Evolutionary conservation across 2,113 vertebrate genomes (phyloP).

Genomic region (Heloderma charlesbogerti): DNA sequence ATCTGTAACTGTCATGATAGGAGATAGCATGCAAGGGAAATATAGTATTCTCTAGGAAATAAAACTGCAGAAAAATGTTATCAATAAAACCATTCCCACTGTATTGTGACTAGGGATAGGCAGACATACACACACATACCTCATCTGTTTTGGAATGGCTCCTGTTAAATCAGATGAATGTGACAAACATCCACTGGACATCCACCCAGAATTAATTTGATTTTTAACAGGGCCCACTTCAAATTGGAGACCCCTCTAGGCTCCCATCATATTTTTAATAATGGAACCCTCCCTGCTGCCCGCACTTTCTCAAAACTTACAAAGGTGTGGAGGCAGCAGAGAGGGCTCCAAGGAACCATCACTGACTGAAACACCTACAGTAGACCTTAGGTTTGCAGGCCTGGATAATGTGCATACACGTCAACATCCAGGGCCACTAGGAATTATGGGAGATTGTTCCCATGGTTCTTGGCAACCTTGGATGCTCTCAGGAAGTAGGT

Average conservation of each 20-base stretch:
- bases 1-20: conserved; percentile 8
- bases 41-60: not conserved
- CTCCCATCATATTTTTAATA: not conserved
- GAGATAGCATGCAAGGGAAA: conserved; percentile 15
- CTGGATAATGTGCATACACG: too few species aligned
- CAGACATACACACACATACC: too few species aligned
- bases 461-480: not conserved
- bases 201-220: not conserved
- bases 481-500: not conserved
- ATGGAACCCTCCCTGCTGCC: not conserved
- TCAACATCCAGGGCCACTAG: not conserved
- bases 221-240: not conserved
- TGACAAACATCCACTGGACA: not conserved
- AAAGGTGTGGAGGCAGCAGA: not conserved
- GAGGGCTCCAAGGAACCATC: not conserved
- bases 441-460: not conserved
- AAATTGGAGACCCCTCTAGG: not conserved
- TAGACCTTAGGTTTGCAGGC: not conserved
- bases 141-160: not conserved
- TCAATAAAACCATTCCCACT: not conserved
- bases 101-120: not conserved
- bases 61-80: not conserved
- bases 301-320: not conserved
- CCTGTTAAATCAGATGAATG: not conserved
- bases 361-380: too few species aligned